Conservation (phyloP, 35 echinoderm and acorn worm genomes). For the Stichopus chloronotus region DNA sequence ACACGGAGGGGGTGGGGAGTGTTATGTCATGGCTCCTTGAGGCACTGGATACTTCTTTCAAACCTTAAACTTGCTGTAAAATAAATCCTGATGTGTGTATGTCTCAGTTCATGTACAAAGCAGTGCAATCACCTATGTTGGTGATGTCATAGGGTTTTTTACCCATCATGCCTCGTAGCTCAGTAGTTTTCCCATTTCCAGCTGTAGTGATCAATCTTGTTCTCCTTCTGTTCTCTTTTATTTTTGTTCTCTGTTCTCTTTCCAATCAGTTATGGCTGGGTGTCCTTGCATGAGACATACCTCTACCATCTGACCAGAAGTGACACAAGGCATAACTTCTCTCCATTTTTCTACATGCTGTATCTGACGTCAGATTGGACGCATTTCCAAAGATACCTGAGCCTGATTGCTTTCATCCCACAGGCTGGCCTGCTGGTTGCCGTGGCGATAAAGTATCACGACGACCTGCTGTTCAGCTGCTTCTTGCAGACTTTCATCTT, state of each 20-base stretch:
- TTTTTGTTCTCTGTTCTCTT: slow-evolving; percentile 14
- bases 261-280: slow-evolving; percentile 79
- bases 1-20: too few relatives aligned
- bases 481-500: slow-evolving; percentile 92
- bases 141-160: too few relatives aligned
- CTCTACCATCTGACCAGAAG: slow-evolving; percentile 89
- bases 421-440: slow-evolving; percentile 71
- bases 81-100: too few relatives aligned
- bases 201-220: neutral
- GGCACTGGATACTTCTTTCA: too few relatives aligned
- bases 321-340: slow-evolving; percentile 98
- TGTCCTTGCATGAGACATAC: slow-evolving; percentile 87
- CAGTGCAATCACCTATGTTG: too few relatives aligned
- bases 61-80: too few relatives aligned
- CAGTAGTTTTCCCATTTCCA: too few relatives aligned
- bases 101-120: too few relatives aligned
- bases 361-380: slow-evolving; percentile 76
- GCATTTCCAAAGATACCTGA: slow-evolving; percentile 16
- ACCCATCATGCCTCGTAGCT: too few relatives aligned
- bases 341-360: slow-evolving; percentile 92
- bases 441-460: slow-evolving; percentile 71
- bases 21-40: too few relatives aligned
- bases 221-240: neutral
- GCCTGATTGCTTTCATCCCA: slow-evolving; percentile 77
- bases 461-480: slow-evolving; percentile 82